These are phyloP conservation scores for Drosophila sproati DNA, from an alignment of 1,140 invertebrate genomes.

Conservation along the genomic window DNA sequence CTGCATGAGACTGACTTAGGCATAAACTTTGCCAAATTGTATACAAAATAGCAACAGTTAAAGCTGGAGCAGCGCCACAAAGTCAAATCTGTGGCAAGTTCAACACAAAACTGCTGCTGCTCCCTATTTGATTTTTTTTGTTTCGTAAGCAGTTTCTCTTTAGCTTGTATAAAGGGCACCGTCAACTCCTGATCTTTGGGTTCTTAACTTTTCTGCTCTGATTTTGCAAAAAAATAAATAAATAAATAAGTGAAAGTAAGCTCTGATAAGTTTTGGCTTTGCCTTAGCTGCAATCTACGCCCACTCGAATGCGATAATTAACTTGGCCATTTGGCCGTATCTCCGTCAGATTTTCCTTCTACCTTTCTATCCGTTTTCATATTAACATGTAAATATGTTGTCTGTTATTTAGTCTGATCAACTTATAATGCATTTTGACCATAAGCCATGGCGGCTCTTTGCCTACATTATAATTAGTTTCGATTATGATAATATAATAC, in stretches of 20 bases:
- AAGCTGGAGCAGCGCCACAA: constrained; percentile 28
- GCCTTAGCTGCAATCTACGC: constrained; percentile 18
- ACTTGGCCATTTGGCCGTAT: constrained; percentile 53
- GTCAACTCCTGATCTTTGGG: constrained; percentile 48
- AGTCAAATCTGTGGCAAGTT: constrained; percentile 61
- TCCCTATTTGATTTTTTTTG: constrained; percentile 75
- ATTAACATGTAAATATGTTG: constrained; percentile 82
- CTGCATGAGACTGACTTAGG: constrained; percentile 58
- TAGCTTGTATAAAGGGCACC: constrained; percentile 43
- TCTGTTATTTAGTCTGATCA: constrained; percentile 60
- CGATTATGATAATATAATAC: constrained; percentile 36
- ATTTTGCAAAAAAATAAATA: constrained; percentile 36
- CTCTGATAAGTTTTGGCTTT: constrained; percentile 65
- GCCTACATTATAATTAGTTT: constrained; percentile 63
- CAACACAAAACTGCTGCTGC: constrained; percentile 55
- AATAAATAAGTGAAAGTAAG: constrained; percentile 49
- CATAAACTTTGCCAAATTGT: constrained; percentile 72
- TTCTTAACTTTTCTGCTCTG: constrained; percentile 67
- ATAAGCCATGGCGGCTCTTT: constrained; percentile 30
- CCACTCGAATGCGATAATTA: constrained; percentile 38
- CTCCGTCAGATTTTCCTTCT: constrained; percentile 32
- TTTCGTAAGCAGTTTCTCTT: constrained; percentile 80
- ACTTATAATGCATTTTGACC: constrained; percentile 13
- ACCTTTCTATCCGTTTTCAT: constrained; percentile 30
- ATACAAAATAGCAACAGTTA: constrained; percentile 55